Evolutionary conservation across 2,888 invertebrate species (phyloP).

Genomic region (Adela reaumurella): DNA sequence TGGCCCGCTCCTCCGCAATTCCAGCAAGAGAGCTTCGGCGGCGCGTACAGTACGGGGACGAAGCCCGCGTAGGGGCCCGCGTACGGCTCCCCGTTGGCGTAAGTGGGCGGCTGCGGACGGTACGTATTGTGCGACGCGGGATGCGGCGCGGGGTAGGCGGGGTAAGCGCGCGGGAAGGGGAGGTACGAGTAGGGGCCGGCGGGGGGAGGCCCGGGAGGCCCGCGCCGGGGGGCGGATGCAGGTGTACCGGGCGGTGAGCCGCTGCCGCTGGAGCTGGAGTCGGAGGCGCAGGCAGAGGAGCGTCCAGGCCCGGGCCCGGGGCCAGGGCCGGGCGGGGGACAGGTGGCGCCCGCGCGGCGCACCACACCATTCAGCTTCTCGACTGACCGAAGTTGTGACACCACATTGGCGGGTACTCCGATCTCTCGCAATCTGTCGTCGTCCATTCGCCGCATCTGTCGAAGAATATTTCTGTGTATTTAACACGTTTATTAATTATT

Average conservation of each 20-base stretch:
- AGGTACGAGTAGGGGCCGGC: conserved; percentile 21
- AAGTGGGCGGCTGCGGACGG: conserved; percentile 40
- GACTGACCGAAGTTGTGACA: conserved; percentile 54
- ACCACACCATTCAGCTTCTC: conserved; percentile 57
- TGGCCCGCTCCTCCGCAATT: conserved; percentile 89
- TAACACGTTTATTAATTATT: too few species aligned
- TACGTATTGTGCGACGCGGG: conserved; percentile 21
- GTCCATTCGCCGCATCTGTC: conserved; percentile 59
- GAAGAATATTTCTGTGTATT: too few species aligned
- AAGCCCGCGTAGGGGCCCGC: conserved; percentile 42
- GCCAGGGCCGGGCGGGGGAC: conserved; percentile 27
- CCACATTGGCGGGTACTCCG: conserved; percentile 38
- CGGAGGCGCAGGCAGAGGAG: conserved; percentile 30
- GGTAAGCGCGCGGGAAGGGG: conserved; percentile 18
- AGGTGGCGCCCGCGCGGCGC: conserved; percentile 37
- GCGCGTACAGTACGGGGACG: conserved; percentile 55
- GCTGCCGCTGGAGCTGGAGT: conserved; percentile 41
- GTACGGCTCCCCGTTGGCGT: conserved; percentile 46
- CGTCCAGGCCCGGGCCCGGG: conserved; percentile 15
- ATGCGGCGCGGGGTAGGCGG: conserved; percentile 34
- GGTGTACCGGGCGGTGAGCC: conserved; percentile 43
- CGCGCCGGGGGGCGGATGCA: conserved; percentile 25
- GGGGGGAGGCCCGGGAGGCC: conserved; percentile 19
- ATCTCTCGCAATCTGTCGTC: conserved; percentile 63
- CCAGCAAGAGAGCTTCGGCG: conserved; percentile 75